Conservation (phyloP, 23 tunicate species). For the Trididemnum miniatum region DNA sequence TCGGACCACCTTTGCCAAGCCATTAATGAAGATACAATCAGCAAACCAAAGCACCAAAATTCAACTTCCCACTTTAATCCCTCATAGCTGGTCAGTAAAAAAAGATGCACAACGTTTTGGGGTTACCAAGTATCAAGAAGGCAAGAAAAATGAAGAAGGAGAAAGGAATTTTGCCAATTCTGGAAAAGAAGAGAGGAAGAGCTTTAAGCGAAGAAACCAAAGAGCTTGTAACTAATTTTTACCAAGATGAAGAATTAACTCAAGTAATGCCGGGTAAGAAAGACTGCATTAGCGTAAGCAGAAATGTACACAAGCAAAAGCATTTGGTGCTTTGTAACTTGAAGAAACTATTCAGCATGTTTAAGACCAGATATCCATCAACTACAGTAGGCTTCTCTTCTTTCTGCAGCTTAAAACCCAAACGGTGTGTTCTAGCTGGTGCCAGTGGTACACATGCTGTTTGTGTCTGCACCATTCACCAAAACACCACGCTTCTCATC, state of each 20-base stretch:
- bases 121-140: slow-evolving; percentile 22
- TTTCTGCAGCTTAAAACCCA: slow-evolving; percentile 38
- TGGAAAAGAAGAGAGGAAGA: slow-evolving; percentile 21
- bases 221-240: slow-evolving; percentile 32
- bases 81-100: slow-evolving; percentile 36
- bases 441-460: slow-evolving; percentile 43
- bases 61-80: slow-evolving; percentile 29
- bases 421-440: slow-evolving; percentile 40
- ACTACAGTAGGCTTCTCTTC: slow-evolving; percentile 32
- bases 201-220: slow-evolving; percentile 14
- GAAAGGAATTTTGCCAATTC: slow-evolving; percentile 37
- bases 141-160: slow-evolving; percentile 15
- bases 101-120: slow-evolving; percentile 33
- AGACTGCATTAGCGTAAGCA: slow-evolving; percentile 34
- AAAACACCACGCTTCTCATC: slow-evolving; percentile 17
- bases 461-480: slow-evolving; percentile 55
- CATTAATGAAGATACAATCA: slow-evolving; percentile 23
- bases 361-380: slow-evolving; percentile 37
- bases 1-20: slow-evolving; percentile 26
- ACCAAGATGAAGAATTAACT: slow-evolving; percentile 39
- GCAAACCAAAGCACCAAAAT: slow-evolving; percentile 27
- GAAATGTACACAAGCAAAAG: slow-evolving; percentile 41
- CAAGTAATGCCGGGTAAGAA: slow-evolving; percentile 36
- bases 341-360: slow-evolving; percentile 17
- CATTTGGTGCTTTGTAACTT: slow-evolving; percentile 36